Evolutionary conservation across 2,113 vertebrate species (phyloP).

Genomic region (Syngnathus scovelli): DNA sequence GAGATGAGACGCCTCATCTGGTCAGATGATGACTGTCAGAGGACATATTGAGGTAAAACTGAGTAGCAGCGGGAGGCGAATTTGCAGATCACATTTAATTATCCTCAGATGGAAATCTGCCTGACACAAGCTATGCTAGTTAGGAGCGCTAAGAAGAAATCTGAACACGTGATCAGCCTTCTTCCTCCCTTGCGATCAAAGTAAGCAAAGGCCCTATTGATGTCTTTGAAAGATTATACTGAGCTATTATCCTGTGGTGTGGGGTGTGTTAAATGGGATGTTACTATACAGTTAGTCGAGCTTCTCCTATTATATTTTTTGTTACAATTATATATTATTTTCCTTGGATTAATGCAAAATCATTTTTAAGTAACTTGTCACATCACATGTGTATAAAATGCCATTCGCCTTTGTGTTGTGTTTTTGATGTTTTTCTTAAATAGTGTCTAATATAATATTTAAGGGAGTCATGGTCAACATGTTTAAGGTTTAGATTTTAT

Average conservation of each 20-base stretch:
- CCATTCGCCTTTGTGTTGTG: too few species aligned
- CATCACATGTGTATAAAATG: too few species aligned
- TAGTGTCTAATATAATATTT: too few species aligned
- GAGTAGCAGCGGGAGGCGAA: neutral
- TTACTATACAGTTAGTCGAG: too few species aligned
- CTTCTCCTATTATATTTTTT: neutral
- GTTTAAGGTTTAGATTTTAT: too few species aligned
- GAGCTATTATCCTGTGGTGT: neutral
- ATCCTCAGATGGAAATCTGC: conserved; percentile 5
- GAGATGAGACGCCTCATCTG: conserved; percentile 11
- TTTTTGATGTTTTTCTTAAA: too few species aligned
- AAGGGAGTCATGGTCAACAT: too few species aligned
- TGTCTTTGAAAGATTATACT: neutral
- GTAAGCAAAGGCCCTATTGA: neutral
- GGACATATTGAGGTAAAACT: neutral
- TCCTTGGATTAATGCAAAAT: neutral
- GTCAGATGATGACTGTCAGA: conserved; percentile 8
- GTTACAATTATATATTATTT: neutral
- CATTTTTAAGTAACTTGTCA: neutral
- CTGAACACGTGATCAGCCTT: neutral
- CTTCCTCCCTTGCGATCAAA: neutral
- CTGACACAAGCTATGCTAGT: neutral
- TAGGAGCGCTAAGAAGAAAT: neutral
- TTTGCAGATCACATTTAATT: conserved; percentile 16
- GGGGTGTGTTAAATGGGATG: neutral